phyloP scores from a whole-genome alignment of 2,113 vertebrate genomes.

The Pelecanoides urinatrix region DNA sequence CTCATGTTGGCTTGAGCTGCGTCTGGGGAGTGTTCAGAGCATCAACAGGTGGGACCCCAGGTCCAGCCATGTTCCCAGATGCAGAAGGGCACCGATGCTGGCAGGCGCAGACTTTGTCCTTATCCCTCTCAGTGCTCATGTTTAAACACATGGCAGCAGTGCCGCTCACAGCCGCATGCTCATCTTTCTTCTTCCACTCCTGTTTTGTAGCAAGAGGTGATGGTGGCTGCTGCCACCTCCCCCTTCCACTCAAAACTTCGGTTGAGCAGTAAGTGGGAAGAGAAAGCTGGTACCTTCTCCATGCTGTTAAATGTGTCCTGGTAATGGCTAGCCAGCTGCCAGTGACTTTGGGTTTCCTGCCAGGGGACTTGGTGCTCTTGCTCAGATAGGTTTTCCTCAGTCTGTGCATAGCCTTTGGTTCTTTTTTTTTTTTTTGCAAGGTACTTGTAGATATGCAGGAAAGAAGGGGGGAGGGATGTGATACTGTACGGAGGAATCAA shows the following conservation, averaged over 20 bases:
- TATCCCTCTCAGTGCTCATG: not conserved
- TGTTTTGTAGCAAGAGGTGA: not conserved
- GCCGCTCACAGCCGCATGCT: rapidly evolving
- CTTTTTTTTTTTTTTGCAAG: not conserved
- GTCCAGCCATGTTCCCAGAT: not conserved
- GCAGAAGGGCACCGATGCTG: rapidly evolving
- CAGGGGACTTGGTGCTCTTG: not conserved
- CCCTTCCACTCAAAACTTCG: not conserved
- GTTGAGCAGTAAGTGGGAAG: not conserved
- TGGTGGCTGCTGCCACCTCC: not conserved
- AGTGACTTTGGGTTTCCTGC: not conserved
- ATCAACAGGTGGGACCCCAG: not conserved
- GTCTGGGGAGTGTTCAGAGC: not conserved
- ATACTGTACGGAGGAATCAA: not conserved
- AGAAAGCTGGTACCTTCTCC: not conserved
- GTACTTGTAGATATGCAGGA: not conserved
- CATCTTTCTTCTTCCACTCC: not conserved
- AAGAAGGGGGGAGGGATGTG: not conserved
- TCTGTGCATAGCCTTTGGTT: not conserved
- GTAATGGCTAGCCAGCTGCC: not conserved
- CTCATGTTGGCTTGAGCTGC: not conserved
- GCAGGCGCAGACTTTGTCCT: not conserved
- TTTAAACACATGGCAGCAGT: not conserved
- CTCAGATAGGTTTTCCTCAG: not conserved
- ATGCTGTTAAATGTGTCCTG: not conserved